These are phyloP conservation scores for Oscheius myriophilus DNA, from an alignment of 2,888 invertebrate genomes.

Conservation along the genomic window DNA sequence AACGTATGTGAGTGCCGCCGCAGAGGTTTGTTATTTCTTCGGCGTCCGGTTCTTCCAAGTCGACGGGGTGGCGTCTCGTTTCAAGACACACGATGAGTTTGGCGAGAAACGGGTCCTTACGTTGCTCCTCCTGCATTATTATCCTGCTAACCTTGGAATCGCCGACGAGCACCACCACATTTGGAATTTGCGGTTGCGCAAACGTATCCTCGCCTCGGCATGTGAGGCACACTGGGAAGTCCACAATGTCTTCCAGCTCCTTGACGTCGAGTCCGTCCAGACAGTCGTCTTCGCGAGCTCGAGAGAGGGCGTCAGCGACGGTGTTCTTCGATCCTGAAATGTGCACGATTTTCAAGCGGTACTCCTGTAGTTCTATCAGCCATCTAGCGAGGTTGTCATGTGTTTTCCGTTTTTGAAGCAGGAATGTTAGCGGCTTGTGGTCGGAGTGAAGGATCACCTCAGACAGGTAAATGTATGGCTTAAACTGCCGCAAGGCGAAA, in stretches of 20 bases:
- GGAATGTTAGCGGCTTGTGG: slow-evolving; percentile 33
- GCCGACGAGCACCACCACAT: too few relatives aligned
- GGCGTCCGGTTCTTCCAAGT: too few relatives aligned
- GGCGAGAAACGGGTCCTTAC: too few relatives aligned
- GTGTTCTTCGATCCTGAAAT: slow-evolving; percentile 71
- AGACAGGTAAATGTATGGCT: too few relatives aligned
- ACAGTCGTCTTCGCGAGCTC: slow-evolving; percentile 31
- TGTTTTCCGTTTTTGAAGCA: slow-evolving; percentile 66
- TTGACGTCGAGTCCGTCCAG: background rate
- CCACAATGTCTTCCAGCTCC: slow-evolving; percentile 32
- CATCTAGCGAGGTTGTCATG: slow-evolving; percentile 73
- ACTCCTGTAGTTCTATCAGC: slow-evolving; percentile 72
- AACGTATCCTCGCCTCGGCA: background rate
- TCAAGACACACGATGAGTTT: too few relatives aligned
- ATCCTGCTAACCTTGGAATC: too few relatives aligned
- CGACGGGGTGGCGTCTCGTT: too few relatives aligned
- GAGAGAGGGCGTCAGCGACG: slow-evolving; percentile 71
- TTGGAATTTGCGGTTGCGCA: background rate
- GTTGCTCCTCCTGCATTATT: too few relatives aligned
- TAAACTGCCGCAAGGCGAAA: too few relatives aligned
- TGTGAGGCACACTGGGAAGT: slow-evolving; percentile 36
- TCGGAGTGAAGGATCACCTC: too few relatives aligned
- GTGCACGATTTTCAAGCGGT: slow-evolving; percentile 71
- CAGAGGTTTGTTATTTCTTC: too few relatives aligned
- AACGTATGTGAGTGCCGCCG: too few relatives aligned